Conservation (phyloP, 2,797 vertebrate species). For the Strix occidentalis region DNA sequence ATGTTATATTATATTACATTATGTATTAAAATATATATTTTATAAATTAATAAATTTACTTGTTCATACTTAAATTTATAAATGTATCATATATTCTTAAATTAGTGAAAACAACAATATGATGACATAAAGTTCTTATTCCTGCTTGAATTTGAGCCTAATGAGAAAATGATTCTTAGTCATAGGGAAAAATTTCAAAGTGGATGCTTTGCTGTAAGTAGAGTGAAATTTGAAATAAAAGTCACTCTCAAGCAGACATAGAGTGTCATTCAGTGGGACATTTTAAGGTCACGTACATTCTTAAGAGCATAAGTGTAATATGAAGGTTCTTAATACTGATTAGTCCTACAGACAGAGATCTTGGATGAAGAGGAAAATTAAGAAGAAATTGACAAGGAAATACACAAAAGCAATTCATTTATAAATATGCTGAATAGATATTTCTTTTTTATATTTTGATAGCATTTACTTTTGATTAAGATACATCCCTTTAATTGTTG, state of each 20-base stretch:
- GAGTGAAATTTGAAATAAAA: background rate
- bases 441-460: background rate
- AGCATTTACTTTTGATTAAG: background rate
- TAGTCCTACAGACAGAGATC: background rate
- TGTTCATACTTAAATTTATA: background rate
- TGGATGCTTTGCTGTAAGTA: background rate
- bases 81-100: background rate
- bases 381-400: background rate
- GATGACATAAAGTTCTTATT: background rate
- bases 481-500: background rate
- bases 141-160: background rate
- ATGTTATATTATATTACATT: background rate
- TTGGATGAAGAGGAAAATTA: background rate
- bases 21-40: background rate
- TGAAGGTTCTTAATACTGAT: background rate
- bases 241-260: background rate
- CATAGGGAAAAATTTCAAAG: background rate
- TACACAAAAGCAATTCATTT: background rate
- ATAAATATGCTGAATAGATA: background rate
- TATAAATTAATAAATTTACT: background rate
- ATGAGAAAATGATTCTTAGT: background rate
- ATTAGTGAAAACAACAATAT: background rate
- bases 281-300: background rate
- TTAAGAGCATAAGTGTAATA: background rate
- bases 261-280: background rate